phyloP scores from a whole-genome alignment of 2,113 vertebrate genomes.

The Turdus rufiventris region DNA sequence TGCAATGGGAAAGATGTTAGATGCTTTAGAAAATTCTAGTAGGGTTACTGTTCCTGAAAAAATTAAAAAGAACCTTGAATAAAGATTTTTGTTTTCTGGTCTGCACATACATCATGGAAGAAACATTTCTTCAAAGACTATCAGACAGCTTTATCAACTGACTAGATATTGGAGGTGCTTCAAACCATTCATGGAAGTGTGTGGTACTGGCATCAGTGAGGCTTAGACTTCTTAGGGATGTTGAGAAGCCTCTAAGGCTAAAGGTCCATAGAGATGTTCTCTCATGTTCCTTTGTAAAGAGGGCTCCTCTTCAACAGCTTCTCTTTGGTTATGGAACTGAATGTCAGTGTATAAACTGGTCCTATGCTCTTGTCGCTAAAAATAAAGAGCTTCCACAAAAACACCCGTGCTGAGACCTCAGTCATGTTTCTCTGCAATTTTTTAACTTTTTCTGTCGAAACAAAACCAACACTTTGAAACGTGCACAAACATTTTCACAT shows the following conservation, averaged over 20 bases:
- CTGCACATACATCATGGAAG: neutral
- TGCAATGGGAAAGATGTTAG: neutral
- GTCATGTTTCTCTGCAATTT: neutral
- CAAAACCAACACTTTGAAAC: neutral
- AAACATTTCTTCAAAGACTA: neutral
- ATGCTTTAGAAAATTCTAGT: neutral
- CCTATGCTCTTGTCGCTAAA: neutral
- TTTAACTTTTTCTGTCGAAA: constrained; percentile 8
- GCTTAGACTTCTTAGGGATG: neutral
- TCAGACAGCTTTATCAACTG: neutral
- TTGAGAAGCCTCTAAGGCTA: neutral
- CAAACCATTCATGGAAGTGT: neutral
- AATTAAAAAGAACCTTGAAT: neutral
- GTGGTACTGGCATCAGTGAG: neutral
- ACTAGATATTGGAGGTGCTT: neutral
- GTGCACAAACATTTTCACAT: neutral
- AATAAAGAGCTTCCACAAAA: neutral
- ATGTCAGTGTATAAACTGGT: neutral
- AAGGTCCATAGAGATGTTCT: neutral
- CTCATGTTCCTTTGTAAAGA: neutral
- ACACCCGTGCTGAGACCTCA: neutral
- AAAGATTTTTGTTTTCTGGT: neutral
- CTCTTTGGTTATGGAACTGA: neutral
- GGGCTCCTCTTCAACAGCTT: neutral
- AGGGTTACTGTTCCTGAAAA: neutral